Evolutionary conservation across 2,797 vertebrate species (phyloP).

Genomic region (Rhinogobio ventralis): DNA sequence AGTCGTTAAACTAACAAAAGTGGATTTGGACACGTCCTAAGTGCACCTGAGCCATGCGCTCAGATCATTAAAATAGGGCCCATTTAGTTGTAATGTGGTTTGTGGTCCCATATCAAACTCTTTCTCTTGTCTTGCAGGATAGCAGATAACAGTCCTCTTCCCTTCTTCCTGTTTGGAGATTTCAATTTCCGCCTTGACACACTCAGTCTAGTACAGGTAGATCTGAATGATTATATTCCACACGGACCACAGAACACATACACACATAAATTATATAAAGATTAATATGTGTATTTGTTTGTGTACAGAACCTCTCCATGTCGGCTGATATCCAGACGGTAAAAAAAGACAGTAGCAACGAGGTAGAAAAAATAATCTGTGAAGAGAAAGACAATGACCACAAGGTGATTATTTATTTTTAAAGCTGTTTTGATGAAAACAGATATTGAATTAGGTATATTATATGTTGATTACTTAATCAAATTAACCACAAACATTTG

Average conservation of each 20-base stretch:
- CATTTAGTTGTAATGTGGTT: not conserved
- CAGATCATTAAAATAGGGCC: no score
- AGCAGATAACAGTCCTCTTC: constrained; percentile 71
- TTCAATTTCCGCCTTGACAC: constrained; percentile 87
- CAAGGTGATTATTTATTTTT: constrained; percentile 69
- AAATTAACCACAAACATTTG: not conserved
- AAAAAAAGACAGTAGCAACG: constrained; percentile 75
- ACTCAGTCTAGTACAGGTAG: constrained; percentile 78
- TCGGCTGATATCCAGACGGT: constrained; percentile 75
- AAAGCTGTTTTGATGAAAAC: not conserved
- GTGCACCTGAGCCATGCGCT: no score
- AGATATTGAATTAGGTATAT: not conserved
- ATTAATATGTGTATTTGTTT: constrained; percentile 48
- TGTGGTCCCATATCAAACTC: not conserved
- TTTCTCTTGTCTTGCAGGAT: constrained; percentile 61
- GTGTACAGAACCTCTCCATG: constrained; percentile 76
- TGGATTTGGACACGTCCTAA: no score
- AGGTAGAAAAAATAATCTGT: constrained; percentile 80
- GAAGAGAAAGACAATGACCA: constrained; percentile 79
- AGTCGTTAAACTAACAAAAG: no score
- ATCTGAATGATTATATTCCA: not conserved
- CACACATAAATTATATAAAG: not conserved
- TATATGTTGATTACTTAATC: not conserved
- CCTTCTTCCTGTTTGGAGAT: constrained; percentile 86
- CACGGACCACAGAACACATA: not conserved